These are phyloP conservation scores for Sphaerophoria rueppellii DNA, from an alignment of 2,888 invertebrate species.

Conservation along the genomic window DNA sequence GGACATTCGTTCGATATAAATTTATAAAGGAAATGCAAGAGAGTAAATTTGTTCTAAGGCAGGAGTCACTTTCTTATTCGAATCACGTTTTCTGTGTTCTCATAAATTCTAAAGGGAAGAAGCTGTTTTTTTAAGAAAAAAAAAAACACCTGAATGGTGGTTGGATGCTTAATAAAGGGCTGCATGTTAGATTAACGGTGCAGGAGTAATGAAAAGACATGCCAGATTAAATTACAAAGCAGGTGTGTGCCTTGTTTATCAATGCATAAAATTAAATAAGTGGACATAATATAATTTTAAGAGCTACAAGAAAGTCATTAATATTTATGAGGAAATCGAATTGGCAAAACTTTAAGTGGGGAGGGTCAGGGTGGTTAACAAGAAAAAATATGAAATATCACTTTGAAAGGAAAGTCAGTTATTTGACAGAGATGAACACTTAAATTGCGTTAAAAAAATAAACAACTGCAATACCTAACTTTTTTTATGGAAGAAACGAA, in stretches of 20 bases:
- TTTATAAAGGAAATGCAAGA: neutral
- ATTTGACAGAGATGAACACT: no score
- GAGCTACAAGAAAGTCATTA: neutral
- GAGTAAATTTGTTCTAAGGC: neutral
- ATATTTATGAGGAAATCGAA: no score
- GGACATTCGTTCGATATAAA: no score
- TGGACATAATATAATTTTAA: neutral
- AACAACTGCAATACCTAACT: no score
- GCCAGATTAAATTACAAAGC: slow-evolving; percentile 17
- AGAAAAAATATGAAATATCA: no score
- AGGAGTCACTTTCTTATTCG: neutral
- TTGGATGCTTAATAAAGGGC: neutral
- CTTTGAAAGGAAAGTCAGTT: no score
- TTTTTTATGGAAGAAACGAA: no score
- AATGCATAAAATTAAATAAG: slow-evolving; percentile 21
- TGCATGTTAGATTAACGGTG: slow-evolving; percentile 39
- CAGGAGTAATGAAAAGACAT: slow-evolving; percentile 39
- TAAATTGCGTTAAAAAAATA: no score
- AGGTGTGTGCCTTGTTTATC: slow-evolving; percentile 24
- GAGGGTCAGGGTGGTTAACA: no score
- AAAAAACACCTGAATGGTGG: slow-evolving; percentile 12
- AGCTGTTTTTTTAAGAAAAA: slow-evolving; percentile 19
- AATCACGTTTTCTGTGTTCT: slow-evolving; percentile 27
- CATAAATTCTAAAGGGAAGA: slow-evolving; percentile 19
- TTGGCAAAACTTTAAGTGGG: no score